Conservation (phyloP, 2,113 vertebrate genomes). For the Anarrhichthys ocellatus region DNA sequence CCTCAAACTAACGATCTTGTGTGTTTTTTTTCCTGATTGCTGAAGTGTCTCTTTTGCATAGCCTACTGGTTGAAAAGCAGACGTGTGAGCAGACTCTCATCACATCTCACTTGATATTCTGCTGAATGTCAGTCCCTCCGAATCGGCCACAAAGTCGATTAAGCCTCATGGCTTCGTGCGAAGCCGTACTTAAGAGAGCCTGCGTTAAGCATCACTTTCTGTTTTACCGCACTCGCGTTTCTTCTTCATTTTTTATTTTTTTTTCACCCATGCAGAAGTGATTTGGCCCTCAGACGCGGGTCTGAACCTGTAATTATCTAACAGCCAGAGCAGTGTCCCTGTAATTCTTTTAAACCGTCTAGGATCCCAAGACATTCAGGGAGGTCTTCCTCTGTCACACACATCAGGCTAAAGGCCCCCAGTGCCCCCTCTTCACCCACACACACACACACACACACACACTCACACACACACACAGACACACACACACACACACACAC, state of each 20-base stretch:
- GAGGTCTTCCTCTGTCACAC: constrained; percentile 66
- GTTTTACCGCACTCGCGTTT: constrained; percentile 57
- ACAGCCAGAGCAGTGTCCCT: constrained; percentile 60
- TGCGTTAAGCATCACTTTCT: constrained; percentile 57
- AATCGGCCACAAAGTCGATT: constrained; percentile 42
- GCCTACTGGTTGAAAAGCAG: constrained; percentile 4
- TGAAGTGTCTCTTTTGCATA: neutral
- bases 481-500: constrained; percentile 4
- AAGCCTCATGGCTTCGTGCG: constrained; percentile 46
- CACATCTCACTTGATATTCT: constrained; percentile 1
- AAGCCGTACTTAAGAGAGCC: constrained; percentile 53
- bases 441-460: constrained; percentile 10
- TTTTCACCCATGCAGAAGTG: constrained; percentile 47
- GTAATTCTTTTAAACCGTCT: constrained; percentile 62
- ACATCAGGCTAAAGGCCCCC: constrained; percentile 17
- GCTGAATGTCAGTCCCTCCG: constrained; percentile 12
- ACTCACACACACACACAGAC: constrained; percentile 35
- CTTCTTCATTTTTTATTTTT: constrained; percentile 39
- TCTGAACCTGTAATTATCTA: constrained; percentile 68
- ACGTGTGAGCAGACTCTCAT: neutral
- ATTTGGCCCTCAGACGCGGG: constrained; percentile 53
- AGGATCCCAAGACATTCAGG: constrained; percentile 52
- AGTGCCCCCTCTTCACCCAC: constrained; percentile 1
- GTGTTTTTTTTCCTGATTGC: constrained; percentile 43
- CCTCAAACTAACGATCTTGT: constrained; percentile 38